These are phyloP conservation scores for Caenorhabditis remanei DNA, from an alignment of 1,140 invertebrate genomes.

Conservation along the genomic window DNA sequence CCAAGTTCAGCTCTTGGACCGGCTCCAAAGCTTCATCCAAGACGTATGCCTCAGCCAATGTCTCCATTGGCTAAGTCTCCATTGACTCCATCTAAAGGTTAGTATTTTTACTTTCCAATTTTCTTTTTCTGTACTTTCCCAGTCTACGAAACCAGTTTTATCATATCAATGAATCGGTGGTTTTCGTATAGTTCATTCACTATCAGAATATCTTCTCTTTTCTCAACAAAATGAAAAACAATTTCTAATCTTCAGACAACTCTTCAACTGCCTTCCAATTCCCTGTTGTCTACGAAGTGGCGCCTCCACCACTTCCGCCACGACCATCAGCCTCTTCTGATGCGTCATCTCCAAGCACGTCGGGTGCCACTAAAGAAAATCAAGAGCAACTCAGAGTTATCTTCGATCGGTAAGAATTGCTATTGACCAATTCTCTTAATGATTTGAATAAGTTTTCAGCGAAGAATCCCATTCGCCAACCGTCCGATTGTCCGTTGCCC, in stretches of 20 bases:
- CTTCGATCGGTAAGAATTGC: constrained; percentile 31
- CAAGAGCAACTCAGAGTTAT: constrained; percentile 34
- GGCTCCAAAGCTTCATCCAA: constrained; percentile 29
- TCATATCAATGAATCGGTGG: not conserved
- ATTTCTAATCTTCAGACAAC: constrained; percentile 15
- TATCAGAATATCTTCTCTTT: not conserved
- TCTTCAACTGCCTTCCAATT: constrained; percentile 35
- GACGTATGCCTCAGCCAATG: constrained; percentile 30
- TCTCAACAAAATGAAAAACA: not conserved
- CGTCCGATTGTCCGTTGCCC: constrained; percentile 9
- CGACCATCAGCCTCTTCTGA: constrained; percentile 27
- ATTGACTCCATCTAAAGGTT: constrained; percentile 35
- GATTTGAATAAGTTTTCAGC: constrained; percentile 28
- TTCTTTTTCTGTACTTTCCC: not conserved
- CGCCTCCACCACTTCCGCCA: constrained; percentile 45
- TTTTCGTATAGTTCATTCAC: not conserved
- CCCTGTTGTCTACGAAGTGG: constrained; percentile 1
- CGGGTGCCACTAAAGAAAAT: not conserved
- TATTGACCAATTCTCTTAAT: not conserved
- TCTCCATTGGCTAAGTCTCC: constrained; percentile 43
- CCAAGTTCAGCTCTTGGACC: not conserved
- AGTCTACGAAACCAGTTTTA: constrained; percentile 1
- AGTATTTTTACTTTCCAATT: not conserved
- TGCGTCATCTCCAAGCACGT: constrained; percentile 32
- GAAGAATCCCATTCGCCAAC: constrained; percentile 51